Evolutionary conservation across 1,140 invertebrate genomes (phyloP), one percentile per base, ranked within the genome.

Genomic region (Anadara kagoshimensis): DNA sequence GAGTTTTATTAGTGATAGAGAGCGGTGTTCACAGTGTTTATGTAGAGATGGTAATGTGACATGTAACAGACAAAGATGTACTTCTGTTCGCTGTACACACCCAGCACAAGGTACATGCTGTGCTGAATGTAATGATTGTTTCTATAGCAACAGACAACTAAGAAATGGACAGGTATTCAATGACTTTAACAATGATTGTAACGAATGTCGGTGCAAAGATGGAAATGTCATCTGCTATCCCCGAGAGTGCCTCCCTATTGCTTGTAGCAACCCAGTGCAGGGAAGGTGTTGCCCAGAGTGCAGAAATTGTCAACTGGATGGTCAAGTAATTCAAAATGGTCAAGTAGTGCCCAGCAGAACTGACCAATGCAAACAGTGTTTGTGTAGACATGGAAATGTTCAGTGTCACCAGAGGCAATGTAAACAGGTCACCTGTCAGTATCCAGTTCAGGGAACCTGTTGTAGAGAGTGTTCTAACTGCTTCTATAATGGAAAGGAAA

Each of bases 231-330:
- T 47, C 0, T 81, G 79, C 54, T 16, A 43, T 22, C 53, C 62
- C 1, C 16, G 63, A 49, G 51, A 66, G 10, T 80, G 79, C 61
- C 73, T 69, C 12, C 26, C 70, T 10, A 59, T 70, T 22, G 59
- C 49, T 14, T 80, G 79, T 49, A 69, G 54, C 14, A 61, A 80
- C 51, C 75, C 76, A 36, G 65, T 75, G 8, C 62, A 77, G 24
- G 79, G 81, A 5, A 41, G 66, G 24, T 86, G 85, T 76, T 86
- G 85, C 65, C 77, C 73, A 0, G 76, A 81, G 24, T 87, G 86
- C 75, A 56, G 61, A 18, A 66, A 83, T 49, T 84, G 80, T 71
- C 43, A 74, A 36, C 73, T 73, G 43, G 54, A 78, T 56, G 75
- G 73, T 1, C 62, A 44, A 57, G 49, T 72, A 8, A 59, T 72